Base-by-base conservation (phyloP, 37 sponge, comb jelly and placozoan genomes). In the Halichondria panicea region DNA sequence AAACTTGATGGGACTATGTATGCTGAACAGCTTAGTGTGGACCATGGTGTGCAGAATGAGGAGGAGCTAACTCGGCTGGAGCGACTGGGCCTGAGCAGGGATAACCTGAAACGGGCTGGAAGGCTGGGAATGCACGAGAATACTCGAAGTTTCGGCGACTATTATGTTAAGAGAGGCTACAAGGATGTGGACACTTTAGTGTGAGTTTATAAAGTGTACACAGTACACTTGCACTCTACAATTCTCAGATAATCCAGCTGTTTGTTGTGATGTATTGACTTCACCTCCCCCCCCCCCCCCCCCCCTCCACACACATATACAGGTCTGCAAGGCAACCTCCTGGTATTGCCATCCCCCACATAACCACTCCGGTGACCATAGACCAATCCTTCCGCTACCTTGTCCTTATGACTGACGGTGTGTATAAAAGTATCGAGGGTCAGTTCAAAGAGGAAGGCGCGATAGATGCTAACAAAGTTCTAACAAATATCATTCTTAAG, bases 141-240 rank as follows among this genome's bases (percentile, higher is more conserved):
- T 66, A 97, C 97, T 0, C 67, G 97, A 43, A 83, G 88, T 33
- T 88, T 97, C 82, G 97, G 97, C 7, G 97, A 97, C 73, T 97
- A 91, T 61, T 69, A 65, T 40, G 75, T 97, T 22, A 97, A 97
- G 61, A 83, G 68, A 48, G 97, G 97, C 25, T 97, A 94, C 78
- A 93, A 91, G 64, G 87, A 94, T 76, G 86, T 91, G 64, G 97
- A 97, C 85, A 60, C 71, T 22, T 41, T 97, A 52, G 79, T 84
- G 97, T 95, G 32, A 59, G 81, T 66, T 31, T n/a, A n/a, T n/a
- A n/a, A n/a, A n/a, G n/a, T n/a, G n/a, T n/a, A n/a, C n/a, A n/a
- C 4, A 32, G 53, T 60, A 60, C n/a, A n/a, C 18, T 50, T n/a
- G n/a, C n/a, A n/a, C n/a, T n/a, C n/a, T n/a, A n/a, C n/a, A n/a